phyloP scores from a whole-genome alignment of 2,888 invertebrate genomes.

The Tipula unca region DNA sequence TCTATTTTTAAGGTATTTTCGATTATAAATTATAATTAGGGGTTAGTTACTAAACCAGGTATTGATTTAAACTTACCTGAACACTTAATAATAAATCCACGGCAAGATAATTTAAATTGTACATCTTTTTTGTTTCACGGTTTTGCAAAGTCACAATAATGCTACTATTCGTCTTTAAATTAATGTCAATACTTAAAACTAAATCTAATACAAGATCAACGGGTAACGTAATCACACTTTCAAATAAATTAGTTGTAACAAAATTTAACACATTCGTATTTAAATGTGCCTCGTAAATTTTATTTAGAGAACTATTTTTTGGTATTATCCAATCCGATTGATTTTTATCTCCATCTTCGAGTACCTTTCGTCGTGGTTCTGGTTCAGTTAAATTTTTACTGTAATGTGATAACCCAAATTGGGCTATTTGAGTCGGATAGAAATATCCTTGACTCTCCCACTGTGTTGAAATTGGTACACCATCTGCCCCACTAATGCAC shows the following conservation, averaged over 20 bases:
- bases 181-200: conserved; percentile 64
- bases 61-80: conserved; percentile 44
- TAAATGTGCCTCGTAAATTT: conserved; percentile 51
- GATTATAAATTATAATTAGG: no score
- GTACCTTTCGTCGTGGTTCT: conserved; percentile 58
- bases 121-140: conserved; percentile 66
- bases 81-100: conserved; percentile 64
- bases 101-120: conserved; percentile 74
- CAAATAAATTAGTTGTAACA: conserved; percentile 58
- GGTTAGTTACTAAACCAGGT: neutral
- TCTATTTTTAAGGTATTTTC: no score
- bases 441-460: conserved; percentile 95
- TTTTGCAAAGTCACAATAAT: conserved; percentile 69
- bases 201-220: conserved; percentile 63
- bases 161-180: conserved; percentile 70
- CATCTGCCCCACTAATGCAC: conserved; percentile 88
- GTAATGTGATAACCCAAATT: conserved; percentile 95
- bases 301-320: conserved; percentile 54
- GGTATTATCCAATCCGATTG: conserved; percentile 65
- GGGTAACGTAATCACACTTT: conserved; percentile 59
- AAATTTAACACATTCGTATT: conserved; percentile 62
- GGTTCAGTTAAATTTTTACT: conserved; percentile 87
- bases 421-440: conserved; percentile 98
- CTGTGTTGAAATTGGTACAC: conserved; percentile 92
- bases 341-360: conserved; percentile 68